Evolutionary conservation across 2,888 invertebrate genomes (phyloP).

Genomic region (Tuta absoluta): DNA sequence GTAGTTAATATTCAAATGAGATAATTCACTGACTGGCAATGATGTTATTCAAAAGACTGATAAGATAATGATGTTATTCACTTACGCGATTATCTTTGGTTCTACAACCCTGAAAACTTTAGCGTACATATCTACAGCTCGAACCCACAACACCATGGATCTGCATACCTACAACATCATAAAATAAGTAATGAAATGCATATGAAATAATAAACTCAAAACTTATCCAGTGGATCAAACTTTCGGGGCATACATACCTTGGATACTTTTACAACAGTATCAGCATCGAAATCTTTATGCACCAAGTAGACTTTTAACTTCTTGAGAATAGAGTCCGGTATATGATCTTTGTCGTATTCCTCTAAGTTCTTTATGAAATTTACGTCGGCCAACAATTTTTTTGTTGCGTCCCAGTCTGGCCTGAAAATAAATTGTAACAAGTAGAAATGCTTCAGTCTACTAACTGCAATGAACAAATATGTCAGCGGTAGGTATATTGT

Average conservation of each 20-base stretch:
- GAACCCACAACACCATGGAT: conserved; percentile 96
- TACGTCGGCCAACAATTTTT: conserved; percentile 88
- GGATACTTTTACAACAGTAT: conserved; percentile 87
- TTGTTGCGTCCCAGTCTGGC: conserved; percentile 93
- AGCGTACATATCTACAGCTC: conserved; percentile 94
- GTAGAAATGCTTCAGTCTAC: too few species aligned
- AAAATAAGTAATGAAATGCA: background rate
- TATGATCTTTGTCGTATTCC: conserved; percentile 93
- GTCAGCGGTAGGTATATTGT: too few species aligned
- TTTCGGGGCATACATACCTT: conserved; percentile 47
- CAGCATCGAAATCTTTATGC: conserved; percentile 92
- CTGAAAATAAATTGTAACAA: conserved; percentile 61
- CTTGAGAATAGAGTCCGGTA: conserved; percentile 87
- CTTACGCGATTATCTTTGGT: conserved; percentile 90
- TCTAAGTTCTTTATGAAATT: conserved; percentile 91
- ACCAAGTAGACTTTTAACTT: conserved; percentile 92
- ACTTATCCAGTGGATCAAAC: too few species aligned
- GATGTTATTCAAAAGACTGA: background rate
- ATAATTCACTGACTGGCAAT: too few species aligned
- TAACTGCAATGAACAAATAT: too few species aligned
- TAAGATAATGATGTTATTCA: conserved; percentile 27
- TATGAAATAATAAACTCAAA: too few species aligned
- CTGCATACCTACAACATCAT: conserved; percentile 87
- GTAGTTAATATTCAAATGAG: too few species aligned
- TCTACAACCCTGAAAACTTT: conserved; percentile 93